Percentiles rank a stretch among this genome's conserved stretches.
Conservation (phyloP, 2,113 vertebrate genomes). For the Uropsilus gracilis region DNA sequence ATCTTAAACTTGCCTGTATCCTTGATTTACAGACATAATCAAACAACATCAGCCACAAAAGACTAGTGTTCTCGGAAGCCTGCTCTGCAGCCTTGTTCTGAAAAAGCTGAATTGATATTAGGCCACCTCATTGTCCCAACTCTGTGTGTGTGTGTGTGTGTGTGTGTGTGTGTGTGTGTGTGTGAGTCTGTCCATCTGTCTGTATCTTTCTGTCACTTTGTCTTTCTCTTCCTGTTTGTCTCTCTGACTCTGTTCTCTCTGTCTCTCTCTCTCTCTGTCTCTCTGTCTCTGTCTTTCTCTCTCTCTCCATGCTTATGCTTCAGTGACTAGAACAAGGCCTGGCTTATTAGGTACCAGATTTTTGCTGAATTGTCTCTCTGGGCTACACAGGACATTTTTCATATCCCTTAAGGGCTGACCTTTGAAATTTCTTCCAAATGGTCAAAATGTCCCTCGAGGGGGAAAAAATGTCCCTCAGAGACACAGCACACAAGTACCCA, state of each 20-base stretch:
- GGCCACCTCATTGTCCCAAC: background rate
- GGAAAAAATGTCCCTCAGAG: background rate
- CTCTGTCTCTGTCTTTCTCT: too few relatives aligned
- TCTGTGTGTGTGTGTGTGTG: too few relatives aligned
- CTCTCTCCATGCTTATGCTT: too few relatives aligned
- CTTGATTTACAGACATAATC: background rate
- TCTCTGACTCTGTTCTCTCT: too few relatives aligned
- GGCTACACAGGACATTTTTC: background rate
- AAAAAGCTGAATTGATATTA: background rate
- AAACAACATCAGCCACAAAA: background rate
- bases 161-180: too few relatives aligned
- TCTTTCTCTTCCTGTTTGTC: too few relatives aligned
- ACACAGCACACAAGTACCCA: too few relatives aligned
- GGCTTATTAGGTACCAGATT: background rate
- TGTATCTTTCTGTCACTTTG: too few relatives aligned
- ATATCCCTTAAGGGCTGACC: background rate
- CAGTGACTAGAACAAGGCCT: background rate
- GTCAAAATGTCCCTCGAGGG: background rate
- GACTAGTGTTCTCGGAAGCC: background rate
- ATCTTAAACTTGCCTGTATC: background rate
- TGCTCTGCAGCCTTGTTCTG: background rate
- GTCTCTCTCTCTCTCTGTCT: too few relatives aligned
- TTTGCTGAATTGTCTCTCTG: background rate
- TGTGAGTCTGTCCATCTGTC: too few relatives aligned
- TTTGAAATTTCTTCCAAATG: accelerated